These are phyloP conservation scores for Trichogramma evanescens DNA, from an alignment of 2,888 invertebrate genomes.

Conservation along the genomic window DNA sequence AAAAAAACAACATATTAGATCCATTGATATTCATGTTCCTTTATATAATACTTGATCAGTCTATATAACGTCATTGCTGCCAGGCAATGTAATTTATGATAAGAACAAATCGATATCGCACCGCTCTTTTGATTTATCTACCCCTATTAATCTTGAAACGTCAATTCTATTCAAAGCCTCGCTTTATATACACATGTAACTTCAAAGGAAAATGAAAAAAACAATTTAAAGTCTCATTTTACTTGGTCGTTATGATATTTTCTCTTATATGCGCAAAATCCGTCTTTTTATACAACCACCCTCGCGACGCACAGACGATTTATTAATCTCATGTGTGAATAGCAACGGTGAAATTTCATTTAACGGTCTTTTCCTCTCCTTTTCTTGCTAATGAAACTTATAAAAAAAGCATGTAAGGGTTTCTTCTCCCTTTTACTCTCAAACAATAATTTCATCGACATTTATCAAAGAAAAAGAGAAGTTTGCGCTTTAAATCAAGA, in stretches of 20 bases:
- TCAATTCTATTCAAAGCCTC: conserved; percentile 23
- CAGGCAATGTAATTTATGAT: conserved; percentile 33
- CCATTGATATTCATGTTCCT: too few relatives aligned
- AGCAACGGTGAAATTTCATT: too few relatives aligned
- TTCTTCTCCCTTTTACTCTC: too few relatives aligned
- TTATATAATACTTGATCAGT: too few relatives aligned
- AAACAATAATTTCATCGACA: too few relatives aligned
- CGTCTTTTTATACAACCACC: not conserved
- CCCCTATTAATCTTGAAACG: conserved; percentile 27
- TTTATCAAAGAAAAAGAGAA: too few relatives aligned
- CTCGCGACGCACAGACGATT: not conserved
- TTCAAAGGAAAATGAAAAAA: not conserved
- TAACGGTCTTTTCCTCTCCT: too few relatives aligned
- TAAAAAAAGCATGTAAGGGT: too few relatives aligned
- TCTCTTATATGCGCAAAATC: not conserved
- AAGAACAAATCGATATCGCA: conserved; percentile 37
- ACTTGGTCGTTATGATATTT: conserved; percentile 3
- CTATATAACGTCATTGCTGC: too few relatives aligned
- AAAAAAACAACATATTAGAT: too few relatives aligned
- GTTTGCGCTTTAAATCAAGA: too few relatives aligned
- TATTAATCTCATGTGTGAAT: not conserved
- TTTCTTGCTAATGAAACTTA: too few relatives aligned
- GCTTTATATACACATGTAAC: not conserved
- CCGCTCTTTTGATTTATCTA: conserved; percentile 21
- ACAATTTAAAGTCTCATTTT: conserved; percentile 14